A percentile compares a stretch with the other conserved stretches of the same genome.
Conservation (phyloP, 1,140 invertebrate species). For the Arion vulgaris region DNA sequence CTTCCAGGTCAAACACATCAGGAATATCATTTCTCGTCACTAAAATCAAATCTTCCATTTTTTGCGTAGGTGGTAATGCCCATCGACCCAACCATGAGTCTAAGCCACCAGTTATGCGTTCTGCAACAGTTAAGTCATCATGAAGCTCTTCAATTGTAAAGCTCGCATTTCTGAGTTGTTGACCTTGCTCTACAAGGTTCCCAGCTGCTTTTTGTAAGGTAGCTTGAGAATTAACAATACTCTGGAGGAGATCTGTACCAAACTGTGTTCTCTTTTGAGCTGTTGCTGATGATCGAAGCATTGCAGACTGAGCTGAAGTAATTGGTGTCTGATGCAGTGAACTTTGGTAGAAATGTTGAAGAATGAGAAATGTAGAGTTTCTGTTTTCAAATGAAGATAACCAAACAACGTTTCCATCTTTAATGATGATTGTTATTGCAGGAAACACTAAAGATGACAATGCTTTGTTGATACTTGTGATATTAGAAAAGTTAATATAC, state of each 20-base stretch:
- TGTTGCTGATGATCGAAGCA: not conserved
- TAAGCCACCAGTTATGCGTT: slow-evolving; percentile 23
- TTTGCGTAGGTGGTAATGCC: not conserved
- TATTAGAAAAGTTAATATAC: slow-evolving; percentile 19
- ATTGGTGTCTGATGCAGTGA: not conserved
- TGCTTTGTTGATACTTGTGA: slow-evolving; percentile 18
- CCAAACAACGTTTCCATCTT: slow-evolving; percentile 10
- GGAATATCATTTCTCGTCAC: slow-evolving; percentile 31
- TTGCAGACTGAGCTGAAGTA: not conserved
- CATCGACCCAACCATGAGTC: slow-evolving; percentile 26
- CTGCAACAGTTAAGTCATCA: slow-evolving; percentile 27
- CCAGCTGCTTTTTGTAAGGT: slow-evolving; percentile 11
- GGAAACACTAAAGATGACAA: slow-evolving; percentile 16
- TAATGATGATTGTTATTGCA: slow-evolving; percentile 17
- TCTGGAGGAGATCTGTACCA: slow-evolving; percentile 16
- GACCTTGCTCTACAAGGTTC: slow-evolving; percentile 13
- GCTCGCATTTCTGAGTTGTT: slow-evolving; percentile 21
- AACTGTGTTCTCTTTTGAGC: slow-evolving; percentile 17
- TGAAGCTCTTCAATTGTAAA: slow-evolving; percentile 20
- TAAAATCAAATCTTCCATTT: slow-evolving; percentile 14
- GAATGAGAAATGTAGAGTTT: slow-evolving; percentile 7
- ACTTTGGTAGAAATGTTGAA: slow-evolving; percentile 23
- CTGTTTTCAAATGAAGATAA: slow-evolving; percentile 33
- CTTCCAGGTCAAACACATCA: slow-evolving; percentile 19
- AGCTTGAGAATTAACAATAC: slow-evolving; percentile 24